A percentile compares a stretch with the other conserved stretches of the same genome.
Evolutionary conservation across 1,140 invertebrate species (phyloP).

Genomic region (Bombyx mandarina): DNA sequence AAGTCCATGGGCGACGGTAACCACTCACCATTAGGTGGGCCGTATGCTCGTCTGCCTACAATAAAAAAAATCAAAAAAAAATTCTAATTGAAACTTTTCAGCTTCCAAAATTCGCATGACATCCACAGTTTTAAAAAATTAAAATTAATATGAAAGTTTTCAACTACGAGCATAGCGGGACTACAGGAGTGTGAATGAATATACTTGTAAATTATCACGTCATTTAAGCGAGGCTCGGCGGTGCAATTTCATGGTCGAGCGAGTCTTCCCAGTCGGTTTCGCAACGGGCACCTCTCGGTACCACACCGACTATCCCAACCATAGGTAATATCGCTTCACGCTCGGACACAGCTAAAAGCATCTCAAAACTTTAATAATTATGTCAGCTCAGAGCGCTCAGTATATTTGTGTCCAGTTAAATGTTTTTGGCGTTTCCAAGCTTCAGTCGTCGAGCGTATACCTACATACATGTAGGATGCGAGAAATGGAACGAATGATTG

Average conservation of each 20-base stretch:
- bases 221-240: slow-evolving; percentile 33
- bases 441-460: too few relatives aligned
- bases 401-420: too few relatives aligned
- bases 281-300: background rate
- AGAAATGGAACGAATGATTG: too few relatives aligned
- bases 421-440: too few relatives aligned
- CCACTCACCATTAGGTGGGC: too few relatives aligned
- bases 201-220: slow-evolving; percentile 44
- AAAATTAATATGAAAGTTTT: slow-evolving; percentile 21
- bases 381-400: too few relatives aligned
- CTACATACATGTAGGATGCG: too few relatives aligned
- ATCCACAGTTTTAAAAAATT: slow-evolving; percentile 3
- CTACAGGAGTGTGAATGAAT: slow-evolving; percentile 24
- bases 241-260: slow-evolving; percentile 40
- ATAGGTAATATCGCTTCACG: background rate
- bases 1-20: too few relatives aligned
- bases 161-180: slow-evolving; percentile 11
- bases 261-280: slow-evolving; percentile 7
- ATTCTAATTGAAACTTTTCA: background rate
- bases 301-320: background rate
- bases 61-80: too few relatives aligned
- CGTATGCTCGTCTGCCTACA: too few relatives aligned
- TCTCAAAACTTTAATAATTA: slow-evolving; percentile 1
- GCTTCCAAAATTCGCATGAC: background rate
- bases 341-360: background rate